Conservation (phyloP, 2,888 invertebrate species). For the Dryobotodes eremita region DNA sequence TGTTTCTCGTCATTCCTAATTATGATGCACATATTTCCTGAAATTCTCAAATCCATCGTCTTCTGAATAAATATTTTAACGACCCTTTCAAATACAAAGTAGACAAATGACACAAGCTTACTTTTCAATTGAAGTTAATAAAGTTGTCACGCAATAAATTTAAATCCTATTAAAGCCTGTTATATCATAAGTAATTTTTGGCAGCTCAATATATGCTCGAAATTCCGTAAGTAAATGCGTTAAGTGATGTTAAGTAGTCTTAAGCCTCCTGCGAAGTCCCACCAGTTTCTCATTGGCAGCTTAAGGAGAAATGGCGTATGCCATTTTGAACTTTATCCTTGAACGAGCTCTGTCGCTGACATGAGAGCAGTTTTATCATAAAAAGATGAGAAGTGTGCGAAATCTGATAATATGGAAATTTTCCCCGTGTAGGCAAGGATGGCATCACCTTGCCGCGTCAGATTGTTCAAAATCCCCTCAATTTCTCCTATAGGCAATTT, state of each 20-base stretch:
- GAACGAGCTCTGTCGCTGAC: slow-evolving; percentile 52
- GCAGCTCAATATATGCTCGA: slow-evolving; percentile 60
- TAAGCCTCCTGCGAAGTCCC: slow-evolving; percentile 66
- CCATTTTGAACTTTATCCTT: slow-evolving; percentile 64
- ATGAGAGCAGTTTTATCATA: slow-evolving; percentile 58
- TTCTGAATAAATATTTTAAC: slow-evolving; percentile 5
- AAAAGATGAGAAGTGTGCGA: slow-evolving; percentile 59
- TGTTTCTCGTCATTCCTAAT: slow-evolving; percentile 4
- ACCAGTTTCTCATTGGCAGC: slow-evolving; percentile 59
- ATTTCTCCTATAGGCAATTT: slow-evolving; percentile 69
- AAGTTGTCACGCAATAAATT: slow-evolving; percentile 57
- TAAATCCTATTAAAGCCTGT: slow-evolving; percentile 60
- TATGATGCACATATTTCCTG: not conserved
- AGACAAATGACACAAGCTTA: slow-evolving; percentile 25
- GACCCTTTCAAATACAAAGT: not conserved
- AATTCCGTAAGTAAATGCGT: slow-evolving; percentile 67
- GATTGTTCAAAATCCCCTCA: slow-evolving; percentile 66
- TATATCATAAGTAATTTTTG: slow-evolving; percentile 67
- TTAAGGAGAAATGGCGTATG: slow-evolving; percentile 57
- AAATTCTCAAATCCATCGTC: not conserved
- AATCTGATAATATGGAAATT: slow-evolving; percentile 65
- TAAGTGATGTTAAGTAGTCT: slow-evolving; percentile 68
- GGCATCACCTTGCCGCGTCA: slow-evolving; percentile 58
- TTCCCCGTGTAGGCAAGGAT: slow-evolving; percentile 48
- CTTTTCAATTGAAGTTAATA: slow-evolving; percentile 55